Evolutionary conservation across 2,797 vertebrate genomes (phyloP), one percentile per base, ranked within the genome.

Genomic region (Xenentodon cancila): DNA sequence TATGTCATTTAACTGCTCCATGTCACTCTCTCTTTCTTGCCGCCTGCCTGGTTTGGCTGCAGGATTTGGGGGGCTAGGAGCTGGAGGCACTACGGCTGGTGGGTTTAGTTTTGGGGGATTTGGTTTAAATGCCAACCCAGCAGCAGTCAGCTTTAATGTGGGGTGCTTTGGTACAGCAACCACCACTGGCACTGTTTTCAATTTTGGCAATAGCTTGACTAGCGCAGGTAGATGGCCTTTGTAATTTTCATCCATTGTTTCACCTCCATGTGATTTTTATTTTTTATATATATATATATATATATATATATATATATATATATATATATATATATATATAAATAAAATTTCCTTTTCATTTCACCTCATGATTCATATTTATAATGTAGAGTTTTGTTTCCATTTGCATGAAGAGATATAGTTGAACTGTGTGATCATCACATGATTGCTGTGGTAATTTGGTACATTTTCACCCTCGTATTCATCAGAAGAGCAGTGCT

Each of bases 21-120:
- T 92, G 81, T 94, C 53, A 81, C 79, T 89, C 85, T 94, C 92
- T 95, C 87, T 90, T 91, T 91, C 90, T 81, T 46, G 73, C 81
- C 84, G 90, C 94, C 93, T 93, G 90, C 94, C 94, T 91, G 89
- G 91, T 83, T 86, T 78, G 93, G 91, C 80, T 85, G 92, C 94
- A 99, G 97, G 97, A 96, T 98, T 98, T 95, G 97, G 96, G 95
- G 96, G 96, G 92, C 95, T 98, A 91, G 97, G 96, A 93, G 91
- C 96, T 79, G 94, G 94, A 93, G 94, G 90, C 94, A 94, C 94
- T 90, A 93, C 92, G 79, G 92, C 95, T 91, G 95, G 94, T 95
- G 96, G 96, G 92, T 97, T 98, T 96, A 97, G 95, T 96, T 98
- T 98, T 95, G 96, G 96, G 94, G 96, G 95, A 91, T 96, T 98